These are phyloP conservation scores for Leptestheria dahalacensis DNA, from an alignment of 1,140 invertebrate genomes.

Conservation along the genomic window DNA sequence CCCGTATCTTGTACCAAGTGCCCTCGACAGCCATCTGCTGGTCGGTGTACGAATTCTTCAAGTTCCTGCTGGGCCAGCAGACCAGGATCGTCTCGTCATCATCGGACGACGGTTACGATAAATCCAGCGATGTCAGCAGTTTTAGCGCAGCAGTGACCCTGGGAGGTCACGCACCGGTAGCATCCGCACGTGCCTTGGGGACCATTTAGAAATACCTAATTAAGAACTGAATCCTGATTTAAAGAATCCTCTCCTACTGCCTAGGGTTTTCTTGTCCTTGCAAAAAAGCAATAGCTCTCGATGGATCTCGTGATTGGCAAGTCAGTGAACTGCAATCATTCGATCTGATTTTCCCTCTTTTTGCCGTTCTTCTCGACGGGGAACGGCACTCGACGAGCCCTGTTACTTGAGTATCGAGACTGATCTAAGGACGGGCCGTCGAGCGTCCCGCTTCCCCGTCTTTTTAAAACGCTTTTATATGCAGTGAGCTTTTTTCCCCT, in stretches of 20 bases:
- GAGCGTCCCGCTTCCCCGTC: neutral
- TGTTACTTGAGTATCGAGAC: neutral
- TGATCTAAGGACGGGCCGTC: neutral
- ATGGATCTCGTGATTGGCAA: neutral
- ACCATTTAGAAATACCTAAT: no score
- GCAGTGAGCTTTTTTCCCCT: neutral
- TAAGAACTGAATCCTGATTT: neutral
- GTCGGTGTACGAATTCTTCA: slow-evolving; percentile 81
- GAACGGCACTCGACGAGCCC: no score
- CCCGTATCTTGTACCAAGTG: slow-evolving; percentile 21
- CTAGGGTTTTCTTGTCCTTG: neutral
- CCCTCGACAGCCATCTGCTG: slow-evolving; percentile 97
- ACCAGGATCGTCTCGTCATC: neutral
- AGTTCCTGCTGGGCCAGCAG: slow-evolving; percentile 31
- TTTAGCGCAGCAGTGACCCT: no score
- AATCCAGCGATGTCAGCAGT: neutral
- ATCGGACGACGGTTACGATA: neutral
- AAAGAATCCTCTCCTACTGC: neutral
- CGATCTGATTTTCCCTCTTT: neutral
- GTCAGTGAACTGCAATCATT: neutral
- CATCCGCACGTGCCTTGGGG: slow-evolving; percentile 5
- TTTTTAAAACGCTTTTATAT: no score
- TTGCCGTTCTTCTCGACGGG: no score
- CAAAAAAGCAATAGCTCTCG: neutral
- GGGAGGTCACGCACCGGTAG: no score